These are phyloP conservation scores for Danaus plexippus DNA, from an alignment of 1,140 invertebrate genomes.

Conservation along the genomic window DNA sequence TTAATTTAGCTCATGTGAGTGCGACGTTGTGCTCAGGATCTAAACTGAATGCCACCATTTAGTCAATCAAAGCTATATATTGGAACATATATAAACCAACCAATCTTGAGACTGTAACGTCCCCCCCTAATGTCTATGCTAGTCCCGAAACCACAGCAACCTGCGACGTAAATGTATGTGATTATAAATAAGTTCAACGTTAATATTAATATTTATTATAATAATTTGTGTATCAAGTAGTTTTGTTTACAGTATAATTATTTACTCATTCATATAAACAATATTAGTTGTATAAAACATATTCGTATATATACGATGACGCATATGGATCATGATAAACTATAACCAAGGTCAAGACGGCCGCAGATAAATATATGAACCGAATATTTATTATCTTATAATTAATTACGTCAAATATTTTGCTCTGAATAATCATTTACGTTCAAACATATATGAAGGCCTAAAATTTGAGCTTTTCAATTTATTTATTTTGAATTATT, in stretches of 20 bases:
- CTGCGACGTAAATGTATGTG: conserved; percentile 27
- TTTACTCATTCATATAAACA: conserved; percentile 10
- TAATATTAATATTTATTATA: conserved; percentile 14
- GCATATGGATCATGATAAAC: conserved; percentile 10
- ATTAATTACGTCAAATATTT: too few species aligned
- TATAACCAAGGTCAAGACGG: conserved; percentile 9
- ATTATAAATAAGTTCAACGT: conserved; percentile 14
- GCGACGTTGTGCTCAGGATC: too few species aligned
- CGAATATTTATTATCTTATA: too few species aligned
- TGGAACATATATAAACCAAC: too few species aligned
- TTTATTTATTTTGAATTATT: too few species aligned
- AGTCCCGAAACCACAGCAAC: conserved; percentile 52
- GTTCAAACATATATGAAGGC: too few species aligned
- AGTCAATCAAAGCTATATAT: too few species aligned
- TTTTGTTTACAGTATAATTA: conserved; percentile 18
- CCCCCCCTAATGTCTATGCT: conserved; percentile 32
- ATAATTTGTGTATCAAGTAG: conserved; percentile 15
- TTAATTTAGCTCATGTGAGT: neutral
- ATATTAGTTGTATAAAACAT: conserved; percentile 15
- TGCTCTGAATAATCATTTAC: too few species aligned
- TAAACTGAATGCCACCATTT: too few species aligned
- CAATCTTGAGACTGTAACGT: conserved; percentile 2
- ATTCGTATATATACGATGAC: conserved; percentile 9
- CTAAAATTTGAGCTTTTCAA: too few species aligned
- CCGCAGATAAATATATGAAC: conserved; percentile 5